Conservation (phyloP, 1,140 invertebrate genomes). For the Rhizoglyphus robini region DNA sequence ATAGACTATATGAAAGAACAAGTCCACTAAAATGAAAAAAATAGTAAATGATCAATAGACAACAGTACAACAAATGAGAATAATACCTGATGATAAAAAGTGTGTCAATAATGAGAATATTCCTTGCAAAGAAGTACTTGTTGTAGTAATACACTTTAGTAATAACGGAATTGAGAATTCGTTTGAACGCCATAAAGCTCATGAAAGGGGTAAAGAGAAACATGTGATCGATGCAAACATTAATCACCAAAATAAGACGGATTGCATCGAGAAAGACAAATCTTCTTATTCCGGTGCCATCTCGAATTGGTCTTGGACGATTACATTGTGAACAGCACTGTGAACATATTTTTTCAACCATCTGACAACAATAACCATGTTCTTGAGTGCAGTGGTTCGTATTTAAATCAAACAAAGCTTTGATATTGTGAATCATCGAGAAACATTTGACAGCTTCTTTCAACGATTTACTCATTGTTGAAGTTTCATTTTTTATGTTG, state of each 20-base stretch:
- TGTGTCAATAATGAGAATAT: constrained; percentile 19
- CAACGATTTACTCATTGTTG: not conserved
- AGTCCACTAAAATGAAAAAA: constrained; percentile 14
- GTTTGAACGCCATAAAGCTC: constrained; percentile 4
- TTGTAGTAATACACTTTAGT: constrained; percentile 18
- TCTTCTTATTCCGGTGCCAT: not conserved
- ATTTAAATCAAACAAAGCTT: constrained; percentile 4
- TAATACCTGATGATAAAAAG: constrained; percentile 15
- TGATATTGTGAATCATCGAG: not conserved
- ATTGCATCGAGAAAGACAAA: constrained; percentile 8
- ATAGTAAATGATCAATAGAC: not conserved
- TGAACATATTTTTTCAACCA: not conserved
- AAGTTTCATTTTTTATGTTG: not conserved
- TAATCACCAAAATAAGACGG: constrained; percentile 8
- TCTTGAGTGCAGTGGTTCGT: too few species aligned
- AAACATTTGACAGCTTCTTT: not conserved
- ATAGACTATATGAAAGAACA: constrained; percentile 2
- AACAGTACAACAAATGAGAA: not conserved
- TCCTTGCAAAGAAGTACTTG: constrained; percentile 14
- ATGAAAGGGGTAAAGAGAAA: constrained; percentile 18
- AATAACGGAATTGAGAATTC: constrained; percentile 17
- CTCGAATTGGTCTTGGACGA: not conserved
- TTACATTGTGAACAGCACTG: not conserved
- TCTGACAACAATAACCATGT: not conserved
- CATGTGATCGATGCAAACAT: constrained; percentile 18